Evolutionary conservation across 2,888 invertebrate genomes (phyloP), one percentile per base, ranked within the genome.

Genomic region (Drosophila siamana): DNA sequence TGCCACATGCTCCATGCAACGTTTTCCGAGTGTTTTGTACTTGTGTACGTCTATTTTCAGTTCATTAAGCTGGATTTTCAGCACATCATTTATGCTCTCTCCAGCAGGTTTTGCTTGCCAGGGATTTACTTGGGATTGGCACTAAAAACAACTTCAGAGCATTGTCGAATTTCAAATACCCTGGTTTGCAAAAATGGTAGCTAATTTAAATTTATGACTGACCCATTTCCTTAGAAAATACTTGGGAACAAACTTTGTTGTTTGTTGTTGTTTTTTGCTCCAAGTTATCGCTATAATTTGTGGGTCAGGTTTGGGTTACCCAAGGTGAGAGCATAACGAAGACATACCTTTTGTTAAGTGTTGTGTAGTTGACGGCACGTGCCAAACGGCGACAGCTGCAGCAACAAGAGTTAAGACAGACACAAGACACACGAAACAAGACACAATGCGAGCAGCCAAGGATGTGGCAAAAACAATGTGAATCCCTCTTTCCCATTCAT

Each of bases 51-150:
- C 66, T 74, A 81, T 82, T 82, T 76, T 82, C 81, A 82, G 81
- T 84, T 86, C 82, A 86, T 84, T 82, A 82, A 76, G 71, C 82
- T 65, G 48, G 79, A 84, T 82, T 86, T 80, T 69, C 68, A 76
- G 57, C 79, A 70, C 81, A 67, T 82, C 80, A 82, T 78, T 86
- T 75, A 64, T 66, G 64, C 40, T 40, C 44, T 13, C 59, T 52
- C 36, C 65, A 40, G 70, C 50, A 56, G 69, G 43, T 65, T 47
- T 36, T 51, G 61, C 64, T 65, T 65, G 22, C 40, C 59, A 57
- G 69, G 84, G 70, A 84, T 65, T 80, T 69, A 54, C 61, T 77
- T 36, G 33, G 55, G 24, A 36, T 28, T 38, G 40, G 26, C 22
- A 19, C 26, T 36, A 4, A n/a, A 13, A 7, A 28, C 24, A 15